Percentiles rank a stretch among this genome's conserved stretches.
phyloP scores from a whole-genome alignment of 1,140 invertebrate genomes.

The Lethrus apterus region DNA sequence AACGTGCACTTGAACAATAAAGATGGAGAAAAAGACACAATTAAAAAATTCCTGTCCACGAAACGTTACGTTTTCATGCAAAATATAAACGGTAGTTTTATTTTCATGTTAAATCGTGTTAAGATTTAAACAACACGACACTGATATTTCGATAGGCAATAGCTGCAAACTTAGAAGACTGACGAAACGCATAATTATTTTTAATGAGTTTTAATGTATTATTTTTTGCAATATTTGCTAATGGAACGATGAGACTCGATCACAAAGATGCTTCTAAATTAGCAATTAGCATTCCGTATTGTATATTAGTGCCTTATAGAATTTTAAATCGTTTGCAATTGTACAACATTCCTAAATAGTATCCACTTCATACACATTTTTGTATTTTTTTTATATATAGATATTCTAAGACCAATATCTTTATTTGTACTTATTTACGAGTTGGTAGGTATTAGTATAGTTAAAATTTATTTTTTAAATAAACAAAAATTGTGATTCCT shows the following conservation, averaged over 20 bases:
- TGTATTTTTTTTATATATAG: too few relatives aligned
- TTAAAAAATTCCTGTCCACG: conserved; percentile 35
- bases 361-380: too few relatives aligned
- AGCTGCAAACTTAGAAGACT: conserved; percentile 9
- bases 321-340: too few relatives aligned
- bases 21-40: conserved; percentile 33
- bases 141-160: neutral
- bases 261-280: neutral
- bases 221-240: neutral
- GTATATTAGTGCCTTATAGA: too few relatives aligned
- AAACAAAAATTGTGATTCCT: too few relatives aligned
- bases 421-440: too few relatives aligned
- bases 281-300: neutral
- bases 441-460: too few relatives aligned
- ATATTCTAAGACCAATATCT: too few relatives aligned
- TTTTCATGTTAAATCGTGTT: conserved; percentile 21
- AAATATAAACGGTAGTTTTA: conserved; percentile 33
- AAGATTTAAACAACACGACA: conserved; percentile 8
- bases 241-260: neutral
- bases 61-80: conserved; percentile 36
- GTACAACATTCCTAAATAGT: too few relatives aligned
- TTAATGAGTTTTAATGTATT: conserved; percentile 9
- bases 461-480: too few relatives aligned
- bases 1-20: conserved; percentile 31
- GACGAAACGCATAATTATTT: conserved; percentile 10